Base-by-base conservation (phyloP, 2,888 invertebrate genomes). In the Tenthredo amoena region DNA sequence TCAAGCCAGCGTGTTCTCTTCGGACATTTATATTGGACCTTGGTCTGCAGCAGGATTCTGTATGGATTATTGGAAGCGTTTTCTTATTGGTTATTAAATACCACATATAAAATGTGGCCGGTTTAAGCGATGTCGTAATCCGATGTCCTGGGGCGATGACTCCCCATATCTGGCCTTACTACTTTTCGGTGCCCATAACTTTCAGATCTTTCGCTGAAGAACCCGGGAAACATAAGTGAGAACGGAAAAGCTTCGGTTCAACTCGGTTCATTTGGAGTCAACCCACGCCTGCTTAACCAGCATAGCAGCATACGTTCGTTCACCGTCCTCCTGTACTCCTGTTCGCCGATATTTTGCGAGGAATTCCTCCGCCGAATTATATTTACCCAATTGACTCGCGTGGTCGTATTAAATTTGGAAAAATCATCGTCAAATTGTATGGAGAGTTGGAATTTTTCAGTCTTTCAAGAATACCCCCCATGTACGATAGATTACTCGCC, bases 141-240 rank as follows among this genome's bases (percentile, higher is more conserved):
- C 15, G 40, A 62, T n/a, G 81, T 81, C 81, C 81, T 26, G 81
- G 58, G 55, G 81, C 62, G 58, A 37, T n/a, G 34, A 81, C 21
- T 21, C 34, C 58, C 26, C 81, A 40, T 62, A 81, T 81, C 81
- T 40, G 40, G 40, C 43, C 43, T 74, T 4, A 43, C 72, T 55
- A 77, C 31, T 58, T 77, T 81, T 81, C 81, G 40, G 2, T 40
- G 62, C 81, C 81, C 81, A 81, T 81, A 62, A 58, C 81, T 81
- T 81, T 81, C 81, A 81, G 81, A 62, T 81, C 58, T 62, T 81
- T 62, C n/a, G n/a, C 40, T 81, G 37, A 26, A 31, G 34, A n/a
- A 62, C 26, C 62, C 81, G 62, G 81, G 81, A 81, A 81, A 62
- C 81, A 81, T 81, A 26, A 81, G 81, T 62, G 81, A 62, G 40